A percentile compares a stretch with the other conserved stretches of the same genome.
Conservation (phyloP, 2,113 vertebrate species). For the Pan paniscus region DNA sequence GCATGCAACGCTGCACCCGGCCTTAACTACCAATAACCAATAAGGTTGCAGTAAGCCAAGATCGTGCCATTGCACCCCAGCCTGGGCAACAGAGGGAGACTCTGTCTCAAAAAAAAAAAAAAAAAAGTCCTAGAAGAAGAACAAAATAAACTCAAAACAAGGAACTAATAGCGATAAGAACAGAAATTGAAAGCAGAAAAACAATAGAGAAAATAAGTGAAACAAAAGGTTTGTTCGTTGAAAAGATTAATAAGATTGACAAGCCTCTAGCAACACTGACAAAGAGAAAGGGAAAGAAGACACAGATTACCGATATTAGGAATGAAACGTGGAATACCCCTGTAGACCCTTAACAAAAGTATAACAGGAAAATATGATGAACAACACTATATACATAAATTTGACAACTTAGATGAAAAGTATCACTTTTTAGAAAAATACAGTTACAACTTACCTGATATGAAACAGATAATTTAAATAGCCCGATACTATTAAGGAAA, state of each 20-base stretch:
- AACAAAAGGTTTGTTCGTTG: neutral
- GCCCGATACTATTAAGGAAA: neutral
- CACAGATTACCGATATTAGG: neutral
- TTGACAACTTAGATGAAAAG: neutral
- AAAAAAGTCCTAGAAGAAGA: neutral
- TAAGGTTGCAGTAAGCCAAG: too few species aligned
- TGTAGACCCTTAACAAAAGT: neutral
- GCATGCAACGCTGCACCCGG: too few species aligned
- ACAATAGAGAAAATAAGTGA: neutral
- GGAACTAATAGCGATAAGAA: neutral
- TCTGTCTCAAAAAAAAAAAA: too few species aligned
- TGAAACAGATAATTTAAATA: neutral
- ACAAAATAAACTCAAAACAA: neutral
- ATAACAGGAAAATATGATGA: neutral
- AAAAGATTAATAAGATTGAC: neutral
- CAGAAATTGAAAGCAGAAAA: constrained; percentile 1
- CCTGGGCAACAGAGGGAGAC: too few species aligned
- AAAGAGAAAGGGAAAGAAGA: neutral
- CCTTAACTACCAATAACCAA: too few species aligned
- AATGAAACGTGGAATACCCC: neutral
- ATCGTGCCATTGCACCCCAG: too few species aligned
- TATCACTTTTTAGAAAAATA: neutral
- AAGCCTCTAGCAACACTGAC: neutral
- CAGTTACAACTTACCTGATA: neutral
- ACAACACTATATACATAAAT: neutral